Base-by-base conservation (phyloP, 2,113 vertebrate species). In the Channa argus region DNA sequence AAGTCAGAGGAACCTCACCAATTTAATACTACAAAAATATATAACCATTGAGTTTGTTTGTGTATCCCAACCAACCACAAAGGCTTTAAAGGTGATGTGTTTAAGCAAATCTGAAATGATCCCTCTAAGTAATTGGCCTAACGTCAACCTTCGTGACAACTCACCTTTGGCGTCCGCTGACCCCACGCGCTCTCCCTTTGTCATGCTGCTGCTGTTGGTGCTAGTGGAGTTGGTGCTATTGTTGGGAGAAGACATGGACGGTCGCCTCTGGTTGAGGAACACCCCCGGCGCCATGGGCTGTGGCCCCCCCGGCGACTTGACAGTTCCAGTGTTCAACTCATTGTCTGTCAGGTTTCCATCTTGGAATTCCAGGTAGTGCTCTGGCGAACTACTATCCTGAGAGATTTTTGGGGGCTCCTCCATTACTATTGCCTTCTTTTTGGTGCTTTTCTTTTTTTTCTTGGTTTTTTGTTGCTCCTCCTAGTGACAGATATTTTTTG, bases 391-490 rank as follows among this genome's bases (percentile, higher is more conserved):
- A 87, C 95, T 95, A 92, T 98, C 97, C 94, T 96, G 95, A 77
- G 95, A 96, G 78, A 85, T 81, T 91, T 93, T 95, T 73, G 80
- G 94, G 46, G 83, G 78, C 79, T 95, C 94, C 91, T 93, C 95
- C 3, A 93, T 65, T 10, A 86, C 91, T 43, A 92, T 45, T 7
- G 92, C 87, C 95, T 98, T 99, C 96, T 97, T 97, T 94, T 97
- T 99, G 93, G 94, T 92, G 92, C 89, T 91, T 82, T 93, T 98
- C 94, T 99, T 94, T 91, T 97, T 99, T 94, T 98, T 98, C 94
- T 96, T 97, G 79, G 93, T 96, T 91, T 97, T 99, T 90, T 98
- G 97, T 84, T 98, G 96, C 94, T 99, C 98, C 95, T 99, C 95
- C 95, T 92, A 81, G 54, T 6, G 46, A 55, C 13, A 82, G n/a